Evolutionary conservation across 2,888 invertebrate species (phyloP), one percentile per base, ranked within the genome.

Genomic region (Heterodera filipjevi): DNA sequence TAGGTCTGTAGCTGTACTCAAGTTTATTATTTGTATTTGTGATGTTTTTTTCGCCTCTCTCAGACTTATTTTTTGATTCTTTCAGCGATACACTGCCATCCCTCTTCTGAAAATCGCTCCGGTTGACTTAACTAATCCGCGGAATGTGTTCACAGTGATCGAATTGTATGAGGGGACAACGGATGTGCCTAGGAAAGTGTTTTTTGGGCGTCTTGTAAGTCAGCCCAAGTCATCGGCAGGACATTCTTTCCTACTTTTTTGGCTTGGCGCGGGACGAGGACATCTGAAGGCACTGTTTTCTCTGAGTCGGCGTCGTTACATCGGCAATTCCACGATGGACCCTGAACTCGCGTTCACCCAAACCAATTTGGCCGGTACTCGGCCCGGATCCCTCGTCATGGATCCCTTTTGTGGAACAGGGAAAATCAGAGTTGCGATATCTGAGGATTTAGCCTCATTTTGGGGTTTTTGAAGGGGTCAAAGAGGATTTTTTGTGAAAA

Each of bases 321-420:
- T 99, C 87, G 88, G 96, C 22, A 99, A 98, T 90, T 99, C 99
- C 0, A 95, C 95, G 84, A 99, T 99, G 99, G 98, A 99, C 90
- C 94, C 98, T 0, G 94, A 95, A 86, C 91, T 99, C 10, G 94
- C 97, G 0, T 90, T 99, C 72, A 91, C 99, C 77, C 97, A 97
- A 96, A 94, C 96, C 0, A 99, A 99, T 91, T 94, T 97, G 90
- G 96, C 94, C 0, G 92, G 93, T 90, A 93, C 95, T 8, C 90
- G 91, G 77, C 86, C 90, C 0, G 93, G 93, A 0, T 93, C 94
- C 88, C 85, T 98, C 0, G 93, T 96, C 53, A 92, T 95, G 53
- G 99, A 99, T 90, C 98, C 98, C 0, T 99, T 99, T 91, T 97
- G 95, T 3, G 96, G 95, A 70, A 92, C 92, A 80, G 92, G 92